phyloP scores from a whole-genome alignment of 2,797 vertebrate genomes.

The Danio tinwini region DNA sequence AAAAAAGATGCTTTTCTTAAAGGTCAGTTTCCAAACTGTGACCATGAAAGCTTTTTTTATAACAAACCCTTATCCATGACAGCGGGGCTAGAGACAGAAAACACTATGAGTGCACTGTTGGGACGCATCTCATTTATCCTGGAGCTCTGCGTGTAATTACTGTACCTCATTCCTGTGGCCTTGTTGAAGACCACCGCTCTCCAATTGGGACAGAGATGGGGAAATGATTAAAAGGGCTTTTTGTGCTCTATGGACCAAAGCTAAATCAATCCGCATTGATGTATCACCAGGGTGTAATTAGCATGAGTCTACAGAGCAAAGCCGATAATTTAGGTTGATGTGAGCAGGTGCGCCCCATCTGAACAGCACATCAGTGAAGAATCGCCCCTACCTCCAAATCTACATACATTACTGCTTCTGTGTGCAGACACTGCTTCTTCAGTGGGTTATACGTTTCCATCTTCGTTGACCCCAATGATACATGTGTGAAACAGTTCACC shows the following conservation, averaged over 20 bases:
- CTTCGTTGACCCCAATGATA: slow-evolving; percentile 7
- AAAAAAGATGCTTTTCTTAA: slow-evolving; percentile 6
- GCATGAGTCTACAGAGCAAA: slow-evolving; percentile 56
- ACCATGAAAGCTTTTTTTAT: slow-evolving; percentile 21
- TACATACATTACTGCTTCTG: slow-evolving; percentile 44
- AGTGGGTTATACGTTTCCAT: slow-evolving; percentile 19
- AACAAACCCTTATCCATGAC: slow-evolving; percentile 11
- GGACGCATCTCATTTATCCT: slow-evolving; percentile 33
- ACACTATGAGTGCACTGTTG: slow-evolving; percentile 19
- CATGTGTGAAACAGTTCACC: not conserved
- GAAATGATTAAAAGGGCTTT: slow-evolving; percentile 62
- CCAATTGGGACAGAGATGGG: slow-evolving; percentile 48
- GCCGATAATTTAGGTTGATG: slow-evolving; percentile 58
- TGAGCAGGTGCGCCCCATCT: slow-evolving; percentile 54
- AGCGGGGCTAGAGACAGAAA: slow-evolving; percentile 14
- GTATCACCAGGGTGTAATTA: slow-evolving; percentile 62
- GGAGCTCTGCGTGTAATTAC: slow-evolving; percentile 42
- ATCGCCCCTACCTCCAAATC: slow-evolving; percentile 42
- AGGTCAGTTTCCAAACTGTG: slow-evolving; percentile 34
- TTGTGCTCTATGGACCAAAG: slow-evolving; percentile 56
- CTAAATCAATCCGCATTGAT: slow-evolving; percentile 62
- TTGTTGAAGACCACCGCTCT: slow-evolving; percentile 44
- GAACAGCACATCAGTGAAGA: slow-evolving; percentile 33
- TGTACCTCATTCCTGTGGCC: slow-evolving; percentile 44
- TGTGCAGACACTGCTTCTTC: slow-evolving; percentile 6